Percentiles rank a stretch among this genome's conserved stretches.
Evolutionary conservation across 1,140 invertebrate species (phyloP).

Genomic region (Metopolophium dirhodum): DNA sequence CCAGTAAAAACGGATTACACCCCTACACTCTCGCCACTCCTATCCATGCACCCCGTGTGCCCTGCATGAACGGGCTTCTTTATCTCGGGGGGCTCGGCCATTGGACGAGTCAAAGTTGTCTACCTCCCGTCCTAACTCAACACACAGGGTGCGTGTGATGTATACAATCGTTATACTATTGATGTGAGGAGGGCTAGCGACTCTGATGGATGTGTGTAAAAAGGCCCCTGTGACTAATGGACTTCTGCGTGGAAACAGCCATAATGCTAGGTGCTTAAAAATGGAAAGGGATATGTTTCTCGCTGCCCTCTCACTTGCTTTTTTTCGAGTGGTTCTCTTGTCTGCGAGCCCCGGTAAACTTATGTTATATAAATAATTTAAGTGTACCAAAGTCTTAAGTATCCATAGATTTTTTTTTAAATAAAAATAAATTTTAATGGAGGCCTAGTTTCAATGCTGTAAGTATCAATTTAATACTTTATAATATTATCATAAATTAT

Average conservation of each 20-base stretch:
- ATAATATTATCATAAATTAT: background rate
- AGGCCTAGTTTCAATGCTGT: background rate
- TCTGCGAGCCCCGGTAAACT: background rate
- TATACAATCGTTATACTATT: constrained; percentile 6
- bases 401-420: background rate
- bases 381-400: constrained; percentile 3
- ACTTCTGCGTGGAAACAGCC: constrained; percentile 32
- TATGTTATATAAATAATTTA: background rate
- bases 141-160: background rate
- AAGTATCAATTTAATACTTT: background rate
- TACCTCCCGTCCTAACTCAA: background rate
- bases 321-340: constrained; percentile 29
- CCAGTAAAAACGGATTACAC: constrained; percentile 47
- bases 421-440: background rate
- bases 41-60: background rate
- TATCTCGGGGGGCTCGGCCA: constrained; percentile 1
- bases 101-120: background rate
- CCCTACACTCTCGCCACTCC: background rate
- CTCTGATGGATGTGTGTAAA: constrained; percentile 40
- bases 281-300: constrained; percentile 38
- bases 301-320: background rate
- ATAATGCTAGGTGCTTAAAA: constrained; percentile 46
- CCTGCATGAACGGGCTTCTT: background rate
- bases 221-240: constrained; percentile 32
- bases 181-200: background rate